Evolutionary conservation across 2,888 invertebrate species (phyloP).

Genomic region (Melinaea menophilus): DNA sequence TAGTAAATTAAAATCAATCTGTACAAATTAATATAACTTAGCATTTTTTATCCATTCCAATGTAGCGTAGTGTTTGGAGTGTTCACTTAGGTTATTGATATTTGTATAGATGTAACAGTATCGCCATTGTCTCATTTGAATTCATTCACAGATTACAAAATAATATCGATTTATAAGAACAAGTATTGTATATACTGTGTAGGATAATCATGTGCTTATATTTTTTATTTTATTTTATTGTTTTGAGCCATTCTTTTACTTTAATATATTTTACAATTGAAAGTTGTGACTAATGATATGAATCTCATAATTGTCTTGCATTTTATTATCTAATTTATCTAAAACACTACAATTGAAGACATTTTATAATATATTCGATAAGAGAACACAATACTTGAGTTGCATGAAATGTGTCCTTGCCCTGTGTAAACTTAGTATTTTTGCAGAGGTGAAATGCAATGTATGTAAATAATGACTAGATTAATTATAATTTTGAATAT

Average conservation of each 20-base stretch:
- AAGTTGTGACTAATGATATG: no score
- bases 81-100: constrained; percentile 34
- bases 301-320: no score
- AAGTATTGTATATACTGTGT: no score
- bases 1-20: not conserved
- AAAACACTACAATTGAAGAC: not conserved
- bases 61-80: constrained; percentile 46
- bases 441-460: constrained; percentile 23
- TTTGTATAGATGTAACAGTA: constrained; percentile 7
- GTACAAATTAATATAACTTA: constrained; percentile 6
- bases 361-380: constrained; percentile 19
- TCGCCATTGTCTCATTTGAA: not conserved
- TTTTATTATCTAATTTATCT: no score
- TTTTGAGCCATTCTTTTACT: no score
- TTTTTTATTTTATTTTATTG: no score
- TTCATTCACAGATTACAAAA: not conserved
- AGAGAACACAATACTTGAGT: constrained; percentile 26
- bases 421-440: constrained; percentile 25
- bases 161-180: no score
- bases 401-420: constrained; percentile 65
- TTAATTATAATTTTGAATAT: constrained; percentile 25
- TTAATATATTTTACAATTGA: no score
- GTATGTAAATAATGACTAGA: constrained; percentile 40
- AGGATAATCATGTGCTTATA: no score
- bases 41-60: constrained; percentile 37